phyloP scores from a whole-genome alignment of 2,888 invertebrate species.

The Cheilosia impressa region DNA sequence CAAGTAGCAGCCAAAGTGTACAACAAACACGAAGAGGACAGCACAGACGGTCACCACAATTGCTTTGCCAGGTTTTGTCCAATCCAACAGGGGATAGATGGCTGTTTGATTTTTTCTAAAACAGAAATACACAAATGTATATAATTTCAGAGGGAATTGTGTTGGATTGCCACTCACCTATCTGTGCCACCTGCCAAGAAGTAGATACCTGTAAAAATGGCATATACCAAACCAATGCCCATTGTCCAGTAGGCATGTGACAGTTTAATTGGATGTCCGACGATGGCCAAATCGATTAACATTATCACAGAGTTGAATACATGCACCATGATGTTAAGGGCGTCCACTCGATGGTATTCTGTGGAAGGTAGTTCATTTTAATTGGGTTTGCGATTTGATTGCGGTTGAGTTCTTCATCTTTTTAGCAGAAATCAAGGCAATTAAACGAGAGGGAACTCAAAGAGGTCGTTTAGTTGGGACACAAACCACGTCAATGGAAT shows the following conservation, averaged over 20 bases:
- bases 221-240: constrained; percentile 86
- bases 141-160: not conserved
- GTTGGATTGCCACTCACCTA: constrained; percentile 84
- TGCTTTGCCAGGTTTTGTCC: constrained; percentile 87
- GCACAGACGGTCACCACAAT: constrained; percentile 86
- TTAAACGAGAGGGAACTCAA: too few species aligned
- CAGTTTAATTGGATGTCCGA: constrained; percentile 88
- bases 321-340: constrained; percentile 84
- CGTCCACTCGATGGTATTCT: constrained; percentile 83
- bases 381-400: not conserved
- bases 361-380: constrained; percentile 20
- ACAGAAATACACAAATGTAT: not conserved
- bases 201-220: constrained; percentile 89
- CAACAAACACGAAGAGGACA: constrained; percentile 85
- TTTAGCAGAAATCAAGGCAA: too few species aligned
- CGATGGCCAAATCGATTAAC: constrained; percentile 88
- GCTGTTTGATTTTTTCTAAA: constrained; percentile 86
- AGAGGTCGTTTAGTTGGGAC: too few species aligned
- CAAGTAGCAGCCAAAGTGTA: constrained; percentile 86
- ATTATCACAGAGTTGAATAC: constrained; percentile 89
- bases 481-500: too few species aligned
- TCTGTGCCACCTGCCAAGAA: constrained; percentile 89
- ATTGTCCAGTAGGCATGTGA: constrained; percentile 86
- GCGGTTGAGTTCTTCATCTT: not conserved
- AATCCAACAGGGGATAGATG: constrained; percentile 91